Base-by-base conservation (phyloP, 1,140 invertebrate species). In the Trissolcus basalis region DNA sequence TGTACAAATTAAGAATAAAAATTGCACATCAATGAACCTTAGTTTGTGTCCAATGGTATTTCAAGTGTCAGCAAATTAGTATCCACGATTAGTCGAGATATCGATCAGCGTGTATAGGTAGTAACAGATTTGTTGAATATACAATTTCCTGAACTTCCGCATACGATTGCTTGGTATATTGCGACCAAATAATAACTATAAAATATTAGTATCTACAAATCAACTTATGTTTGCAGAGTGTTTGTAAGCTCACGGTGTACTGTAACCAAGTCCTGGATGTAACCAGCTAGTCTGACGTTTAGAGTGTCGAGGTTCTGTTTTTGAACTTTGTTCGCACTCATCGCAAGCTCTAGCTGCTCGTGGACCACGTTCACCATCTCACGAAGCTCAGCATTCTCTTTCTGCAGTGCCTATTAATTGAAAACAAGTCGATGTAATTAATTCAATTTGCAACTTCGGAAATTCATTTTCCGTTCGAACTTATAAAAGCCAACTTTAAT, bases 211-310 rank as follows among this genome's bases (percentile, higher is more conserved):
- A 81, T 82, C 79, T 83, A 83, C 73, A 86, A 81, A 78, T 78
- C 61, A 65, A 27, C 73, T 94, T 92, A 94, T 90, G 93, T 93
- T 85, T 94, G 93, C 83, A 94, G 80, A 77, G 93, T 93, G 50
- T 93, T 93, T 81, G 91, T 92, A 73, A 96, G 93, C 91, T 96
- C 95, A 86, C 93, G 92, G 88, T 96, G 95, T 85, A 96, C 94
- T 67, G 92, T 92, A 65, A 93, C 93, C 83, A 97, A 89, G 87
- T 97, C 96, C 82, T 95, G 94, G 69, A 98, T 93, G 81, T 95
- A 94, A 44, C 92, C 90, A 51, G 94, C 94, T 69, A 98, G 88
- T 87, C 96, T 93, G 65, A 93, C 90, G 86, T 96, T 96, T 44
- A 97, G 87, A 41, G 94, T 94, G 76, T 96, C 92, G 61, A 97